These are phyloP conservation scores for Cremastobaeus sp. DNA, from an alignment of 2,888 invertebrate species.

Conservation along the genomic window DNA sequence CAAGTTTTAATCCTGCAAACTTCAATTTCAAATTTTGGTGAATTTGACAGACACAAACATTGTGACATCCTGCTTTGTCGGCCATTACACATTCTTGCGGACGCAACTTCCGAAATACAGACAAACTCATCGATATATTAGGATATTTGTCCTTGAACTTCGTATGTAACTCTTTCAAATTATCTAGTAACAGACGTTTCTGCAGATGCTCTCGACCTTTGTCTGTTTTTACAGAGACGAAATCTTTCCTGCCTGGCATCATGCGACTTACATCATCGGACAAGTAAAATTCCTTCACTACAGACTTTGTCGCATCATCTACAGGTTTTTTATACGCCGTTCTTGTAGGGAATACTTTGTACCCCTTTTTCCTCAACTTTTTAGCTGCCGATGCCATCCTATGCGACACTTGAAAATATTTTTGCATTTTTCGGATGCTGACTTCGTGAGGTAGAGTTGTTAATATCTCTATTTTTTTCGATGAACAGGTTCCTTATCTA, in stretches of 20 bases:
- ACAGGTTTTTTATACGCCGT: slow-evolving; percentile 12
- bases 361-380: slow-evolving; percentile 19
- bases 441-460: slow-evolving; percentile 11
- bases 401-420: slow-evolving; percentile 17
- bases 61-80: slow-evolving; percentile 34
- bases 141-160: slow-evolving; percentile 20
- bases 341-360: slow-evolving; percentile 9
- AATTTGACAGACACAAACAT: slow-evolving; percentile 38
- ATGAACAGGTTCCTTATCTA: slow-evolving; percentile 8
- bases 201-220: slow-evolving; percentile 14
- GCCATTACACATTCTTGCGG: slow-evolving; percentile 38
- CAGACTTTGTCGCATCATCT: slow-evolving; percentile 1
- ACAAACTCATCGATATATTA: slow-evolving; percentile 22
- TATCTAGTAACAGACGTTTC: slow-evolving; percentile 22
- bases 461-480: slow-evolving; percentile 22
- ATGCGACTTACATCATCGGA: slow-evolving; percentile 38
- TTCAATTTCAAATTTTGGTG: slow-evolving; percentile 30
- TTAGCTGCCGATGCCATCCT: slow-evolving; percentile 26
- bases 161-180: slow-evolving; percentile 17
- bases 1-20: slow-evolving; percentile 17
- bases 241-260: slow-evolving; percentile 27
- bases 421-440: slow-evolving; percentile 21
- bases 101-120: slow-evolving; percentile 28
- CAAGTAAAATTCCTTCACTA: slow-evolving; percentile 41
- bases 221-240: slow-evolving; percentile 19